phyloP scores from a whole-genome alignment of 2,888 invertebrate genomes.

The Athetis lepigone region DNA sequence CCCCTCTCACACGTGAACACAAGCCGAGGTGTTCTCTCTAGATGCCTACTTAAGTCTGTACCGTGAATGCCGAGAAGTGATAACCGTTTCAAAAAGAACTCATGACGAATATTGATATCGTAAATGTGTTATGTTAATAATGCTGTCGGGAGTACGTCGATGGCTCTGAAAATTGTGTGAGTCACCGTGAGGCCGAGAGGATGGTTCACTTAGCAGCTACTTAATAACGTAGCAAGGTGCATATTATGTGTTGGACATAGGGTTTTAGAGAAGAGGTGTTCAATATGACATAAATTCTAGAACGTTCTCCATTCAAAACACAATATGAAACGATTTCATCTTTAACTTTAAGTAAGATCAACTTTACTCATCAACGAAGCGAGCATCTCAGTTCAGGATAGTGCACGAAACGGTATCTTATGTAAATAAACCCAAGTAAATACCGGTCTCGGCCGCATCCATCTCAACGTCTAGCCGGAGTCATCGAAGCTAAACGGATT shows the following conservation, averaged over 20 bases:
- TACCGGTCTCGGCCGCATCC: conserved; percentile 80
- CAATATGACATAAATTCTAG: not conserved
- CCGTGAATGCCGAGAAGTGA: conserved; percentile 81
- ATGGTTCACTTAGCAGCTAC: conserved; percentile 38
- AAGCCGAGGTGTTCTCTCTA: conserved; percentile 83
- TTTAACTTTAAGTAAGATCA: conserved; percentile 14
- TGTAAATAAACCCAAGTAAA: conserved; percentile 77
- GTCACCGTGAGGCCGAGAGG: conserved; percentile 33
- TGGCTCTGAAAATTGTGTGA: conserved; percentile 49
- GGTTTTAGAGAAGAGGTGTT: not conserved
- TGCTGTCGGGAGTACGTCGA: conserved; percentile 56
- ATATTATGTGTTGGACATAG: conserved; percentile 8
- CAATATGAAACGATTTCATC: not conserved
- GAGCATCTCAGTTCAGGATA: conserved; percentile 44
- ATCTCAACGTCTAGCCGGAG: conserved; percentile 87
- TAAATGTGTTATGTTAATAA: conserved; percentile 65
- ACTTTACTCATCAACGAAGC: conserved; percentile 16
- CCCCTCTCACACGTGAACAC: conserved; percentile 88
- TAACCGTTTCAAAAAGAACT: conserved; percentile 82
- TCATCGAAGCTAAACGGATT: conserved; percentile 89
- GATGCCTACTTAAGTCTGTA: conserved; percentile 81
- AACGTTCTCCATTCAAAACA: not conserved
- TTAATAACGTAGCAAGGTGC: conserved; percentile 5
- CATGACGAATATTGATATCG: conserved; percentile 79
- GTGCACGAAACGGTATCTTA: conserved; percentile 63